phyloP scores from a whole-genome alignment of 1,140 invertebrate genomes.

The Harpegnathos saltator region DNA sequence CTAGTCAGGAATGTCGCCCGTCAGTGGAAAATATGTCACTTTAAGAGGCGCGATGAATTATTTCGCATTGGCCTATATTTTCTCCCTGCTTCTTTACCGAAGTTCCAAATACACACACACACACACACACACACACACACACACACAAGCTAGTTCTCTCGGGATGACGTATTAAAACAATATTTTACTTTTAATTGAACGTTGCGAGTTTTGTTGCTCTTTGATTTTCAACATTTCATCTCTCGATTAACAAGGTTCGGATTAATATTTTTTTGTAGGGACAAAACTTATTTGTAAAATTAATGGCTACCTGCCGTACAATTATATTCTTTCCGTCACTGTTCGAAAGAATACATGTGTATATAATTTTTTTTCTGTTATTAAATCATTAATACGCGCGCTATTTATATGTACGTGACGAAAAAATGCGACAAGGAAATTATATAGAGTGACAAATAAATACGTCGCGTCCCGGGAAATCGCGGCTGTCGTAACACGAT shows the following conservation, averaged over 20 bases:
- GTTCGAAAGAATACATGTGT: not conserved
- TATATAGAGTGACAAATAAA: slow-evolving; percentile 1
- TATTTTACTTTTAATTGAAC: slow-evolving; percentile 6
- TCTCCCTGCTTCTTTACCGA: not conserved
- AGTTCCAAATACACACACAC: not conserved
- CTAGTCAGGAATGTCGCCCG: not conserved
- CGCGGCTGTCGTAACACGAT: not conserved
- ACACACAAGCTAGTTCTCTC: not conserved
- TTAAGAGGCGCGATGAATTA: slow-evolving; percentile 42
- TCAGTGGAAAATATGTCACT: not conserved
- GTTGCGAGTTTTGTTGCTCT: not conserved
- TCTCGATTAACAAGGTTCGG: not conserved
- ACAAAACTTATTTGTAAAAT: too few relatives aligned
- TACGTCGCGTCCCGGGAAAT: slow-evolving; percentile 10
- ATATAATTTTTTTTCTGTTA: not conserved
- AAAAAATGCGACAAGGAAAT: not conserved
- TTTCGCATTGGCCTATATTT: slow-evolving; percentile 41
- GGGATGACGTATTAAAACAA: not conserved
- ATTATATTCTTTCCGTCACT: not conserved
- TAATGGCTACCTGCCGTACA: too few relatives aligned
- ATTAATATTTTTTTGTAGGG: too few relatives aligned
- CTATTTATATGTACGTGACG: not conserved
- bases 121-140: not conserved
- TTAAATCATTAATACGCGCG: not conserved
- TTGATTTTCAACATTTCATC: not conserved